A percentile compares a stretch with the other conserved stretches of the same genome.
Evolutionary conservation across 2,888 invertebrate species (phyloP).

Genomic region (Pterostichus madidus): DNA sequence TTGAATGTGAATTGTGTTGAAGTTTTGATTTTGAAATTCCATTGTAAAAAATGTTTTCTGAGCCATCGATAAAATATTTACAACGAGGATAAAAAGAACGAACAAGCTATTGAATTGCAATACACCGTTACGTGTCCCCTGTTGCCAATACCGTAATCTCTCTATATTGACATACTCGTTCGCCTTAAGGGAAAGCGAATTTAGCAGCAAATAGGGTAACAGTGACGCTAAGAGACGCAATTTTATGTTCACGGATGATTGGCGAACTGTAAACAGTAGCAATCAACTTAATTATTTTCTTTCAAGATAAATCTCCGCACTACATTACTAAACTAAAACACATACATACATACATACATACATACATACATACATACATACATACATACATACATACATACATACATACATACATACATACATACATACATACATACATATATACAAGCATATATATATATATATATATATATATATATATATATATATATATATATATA

Average conservation of each 20-base stretch:
- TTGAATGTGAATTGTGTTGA: slow-evolving; percentile 11
- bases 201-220: slow-evolving; percentile 31
- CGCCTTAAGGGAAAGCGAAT: slow-evolving; percentile 41
- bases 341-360: too few species aligned
- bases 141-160: slow-evolving; percentile 33
- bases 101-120: slow-evolving; percentile 48
- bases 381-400: too few species aligned
- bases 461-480: too few species aligned
- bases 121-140: slow-evolving; percentile 35
- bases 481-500: too few species aligned
- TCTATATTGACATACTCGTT: slow-evolving; percentile 22
- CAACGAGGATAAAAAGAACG: slow-evolving; percentile 34
- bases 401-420: too few species aligned
- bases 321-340: too few species aligned
- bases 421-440: too few species aligned
- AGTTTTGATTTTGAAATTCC: slow-evolving; percentile 35
- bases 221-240: slow-evolving; percentile 43
- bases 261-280: slow-evolving; percentile 20
- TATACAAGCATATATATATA: too few species aligned
- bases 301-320: not conserved
- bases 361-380: too few species aligned
- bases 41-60: slow-evolving; percentile 26
- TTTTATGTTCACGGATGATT: slow-evolving; percentile 51
- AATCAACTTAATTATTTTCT: slow-evolving; percentile 36
- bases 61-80: slow-evolving; percentile 46